These are phyloP conservation scores for Thunnus thynnus DNA, from an alignment of 2,113 vertebrate genomes.

Conservation along the genomic window DNA sequence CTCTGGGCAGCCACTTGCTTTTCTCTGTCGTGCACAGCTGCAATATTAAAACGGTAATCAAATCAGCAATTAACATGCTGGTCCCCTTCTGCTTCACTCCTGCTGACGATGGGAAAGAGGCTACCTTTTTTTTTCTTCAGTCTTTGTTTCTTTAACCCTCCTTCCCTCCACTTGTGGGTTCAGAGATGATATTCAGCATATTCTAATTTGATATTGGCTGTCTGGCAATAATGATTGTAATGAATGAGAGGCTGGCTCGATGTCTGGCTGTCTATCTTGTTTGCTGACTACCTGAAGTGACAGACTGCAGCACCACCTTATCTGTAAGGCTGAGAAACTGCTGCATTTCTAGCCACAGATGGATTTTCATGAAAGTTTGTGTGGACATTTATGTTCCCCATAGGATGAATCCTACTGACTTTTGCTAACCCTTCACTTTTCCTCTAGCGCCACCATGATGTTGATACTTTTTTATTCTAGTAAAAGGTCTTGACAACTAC, in stretches of 20 bases:
- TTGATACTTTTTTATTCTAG: neutral
- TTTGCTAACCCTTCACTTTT: neutral
- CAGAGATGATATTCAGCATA: slow-evolving; percentile 60
- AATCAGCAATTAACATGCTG: slow-evolving; percentile 82
- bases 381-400: neutral
- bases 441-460: neutral
- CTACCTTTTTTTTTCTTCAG: slow-evolving; percentile 39
- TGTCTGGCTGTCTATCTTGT: slow-evolving; percentile 33
- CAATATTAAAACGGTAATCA: slow-evolving; percentile 83
- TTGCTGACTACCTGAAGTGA: slow-evolving; percentile 29
- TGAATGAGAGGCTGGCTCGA: slow-evolving; percentile 50
- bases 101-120: slow-evolving; percentile 73
- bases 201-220: slow-evolving; percentile 56
- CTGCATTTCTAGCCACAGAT: neutral
- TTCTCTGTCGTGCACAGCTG: slow-evolving; percentile 73
- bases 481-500: neutral
- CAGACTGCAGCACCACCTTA: neutral
- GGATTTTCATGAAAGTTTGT: neutral
- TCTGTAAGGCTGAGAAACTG: neutral
- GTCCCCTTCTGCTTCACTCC: slow-evolving; percentile 69
- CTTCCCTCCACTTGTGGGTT: slow-evolving; percentile 38
- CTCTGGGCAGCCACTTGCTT: slow-evolving; percentile 44
- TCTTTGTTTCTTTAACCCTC: slow-evolving; percentile 46
- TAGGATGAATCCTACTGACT: neutral
- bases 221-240: slow-evolving; percentile 44